Base-by-base conservation (phyloP, 1,140 invertebrate species). In the Sogatella furcifera region DNA sequence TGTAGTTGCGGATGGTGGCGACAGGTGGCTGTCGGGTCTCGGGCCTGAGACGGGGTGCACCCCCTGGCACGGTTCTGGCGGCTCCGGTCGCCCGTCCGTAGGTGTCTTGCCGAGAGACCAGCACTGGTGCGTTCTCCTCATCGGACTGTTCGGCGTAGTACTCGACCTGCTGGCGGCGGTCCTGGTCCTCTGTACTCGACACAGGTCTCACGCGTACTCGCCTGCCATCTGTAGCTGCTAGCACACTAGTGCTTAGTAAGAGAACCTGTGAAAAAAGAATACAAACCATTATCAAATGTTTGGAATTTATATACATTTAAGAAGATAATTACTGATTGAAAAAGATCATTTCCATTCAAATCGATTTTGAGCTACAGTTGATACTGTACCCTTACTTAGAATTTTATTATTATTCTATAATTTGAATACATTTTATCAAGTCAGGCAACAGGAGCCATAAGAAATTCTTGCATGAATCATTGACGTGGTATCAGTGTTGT, bases 1-100 rank as follows among this genome's bases (percentile, higher is more conserved):
- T 89, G 71, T 88, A 89, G 66, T 88, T 89, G 42, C 86, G 76
- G 63, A 88, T 88, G 1, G 86, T 89, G 69, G 88, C 85, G 0
- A 89, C 86, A 5, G 86, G 85, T 11, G 85, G 84, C 34, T 80
- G 75, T 69, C 84, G 86, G 1, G 77, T 69, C 59, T 84, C 80
- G 24, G 56, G 60, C 38, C 66, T 65, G 1, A 46, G 44, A 42
- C 64, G 58, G 0, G 62, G 57, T 15, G 59, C 52, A n/a, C 54
- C 15, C 1, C 34, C 34, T 3, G 46, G 15, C 21, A 28, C 28
- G 9, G 44, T 11, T 24, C 65, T 59, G 10, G 62, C 38, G 22
- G 64, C 60, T 34, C 65, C 65, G 11, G 58, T 62, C 4, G 66
- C 60, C 34, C 66, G 57, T 43, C 64, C 65, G 42, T 65, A 64